Evolutionary conservation across 2,113 vertebrate species (phyloP), one percentile per base, ranked within the genome.

Genomic region (Cyphomyrus plagiostoma): DNA sequence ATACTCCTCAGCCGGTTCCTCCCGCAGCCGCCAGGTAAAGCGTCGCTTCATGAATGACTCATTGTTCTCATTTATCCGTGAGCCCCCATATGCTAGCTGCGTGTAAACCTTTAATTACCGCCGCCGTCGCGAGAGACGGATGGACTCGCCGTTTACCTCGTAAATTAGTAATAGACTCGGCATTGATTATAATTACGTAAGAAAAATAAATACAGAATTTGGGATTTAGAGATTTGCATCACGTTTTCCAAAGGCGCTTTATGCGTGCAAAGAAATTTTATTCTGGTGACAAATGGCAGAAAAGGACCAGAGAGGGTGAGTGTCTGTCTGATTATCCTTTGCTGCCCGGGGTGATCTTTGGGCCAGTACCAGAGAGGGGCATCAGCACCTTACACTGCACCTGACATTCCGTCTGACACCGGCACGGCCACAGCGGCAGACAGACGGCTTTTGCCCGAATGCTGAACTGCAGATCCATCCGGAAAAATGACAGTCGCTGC

Each of bases 91-190:
- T 53, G 49, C n/a, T 87, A 39, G 85, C 35, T 13, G 30, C 3
- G 15, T 56, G 85, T 87, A 26, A 87, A 87, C 49, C 48, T 87
- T 87, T 53, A 87, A 87, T 87, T 87, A 87, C 50, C 26, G 50
- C 85, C 11, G 17, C 50, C 30, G 13, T 87, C 26, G 26, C 53
- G 30, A 39, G 85, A 87, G 49, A 87, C 2, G 26, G 85, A 53
- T 87, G 50, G 50, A 53, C 26, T 86, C 13, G 45, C 23, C 45
- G 3, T 87, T 87, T 19, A 21, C 50, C 85, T 53, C 85, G 48
- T 87, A 87, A 87, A 87, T 86, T 26, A 86, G 23, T 21, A 35
- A 53, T 50, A 53, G 23, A 53, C 50, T 56, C 30, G 1, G 50
- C 85, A 53, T 19, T 53, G 50, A 87, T 87, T 87, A 30, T 53